A percentile compares a stretch with the other conserved stretches of the same genome.
These are phyloP conservation scores for Teleogryllus oceanicus DNA, from an alignment of 2,888 invertebrate species.

Conservation along the genomic window DNA sequence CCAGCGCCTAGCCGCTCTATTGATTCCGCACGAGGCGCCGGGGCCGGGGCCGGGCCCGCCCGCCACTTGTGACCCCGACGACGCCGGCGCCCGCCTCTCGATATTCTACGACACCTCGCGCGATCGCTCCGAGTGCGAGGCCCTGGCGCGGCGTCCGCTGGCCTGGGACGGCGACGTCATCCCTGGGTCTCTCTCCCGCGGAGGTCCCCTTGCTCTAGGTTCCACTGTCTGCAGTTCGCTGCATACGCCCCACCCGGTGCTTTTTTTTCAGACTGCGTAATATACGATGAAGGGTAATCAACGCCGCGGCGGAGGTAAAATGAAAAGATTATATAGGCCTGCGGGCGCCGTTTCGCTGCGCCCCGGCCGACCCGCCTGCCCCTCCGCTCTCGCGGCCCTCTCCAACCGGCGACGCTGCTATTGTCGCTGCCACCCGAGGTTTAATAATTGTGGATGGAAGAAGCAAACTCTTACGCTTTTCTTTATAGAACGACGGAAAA, in stretches of 20 bases:
- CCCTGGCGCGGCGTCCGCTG: too few species aligned
- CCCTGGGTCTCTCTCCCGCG: too few species aligned
- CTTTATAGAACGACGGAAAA: constrained; percentile 22
- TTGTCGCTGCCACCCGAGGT: constrained; percentile 20
- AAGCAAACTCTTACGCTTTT: not conserved
- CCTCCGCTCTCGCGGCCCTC: not conserved
- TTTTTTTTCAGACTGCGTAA: not conserved
- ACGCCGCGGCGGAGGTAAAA: constrained; percentile 22
- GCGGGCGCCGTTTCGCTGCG: not conserved
- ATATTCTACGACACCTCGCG: not conserved
- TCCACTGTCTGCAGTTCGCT: too few species aligned
- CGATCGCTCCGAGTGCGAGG: not conserved
- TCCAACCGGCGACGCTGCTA: not conserved
- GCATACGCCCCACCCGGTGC: not conserved
- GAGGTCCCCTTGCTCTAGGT: too few species aligned
- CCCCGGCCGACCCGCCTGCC: not conserved
- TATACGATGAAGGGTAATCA: constrained; percentile 27
- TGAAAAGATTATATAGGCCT: constrained; percentile 27
- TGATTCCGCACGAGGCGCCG: not conserved
- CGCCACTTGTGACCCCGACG: not conserved
- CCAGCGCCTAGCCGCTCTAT: not conserved
- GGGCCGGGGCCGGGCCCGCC: not conserved
- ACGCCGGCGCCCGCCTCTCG: not conserved
- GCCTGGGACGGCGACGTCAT: too few species aligned
- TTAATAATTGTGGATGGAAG: constrained; percentile 26